These are phyloP conservation scores for Scomber colias DNA, from an alignment of 2,113 vertebrate species.

Conservation along the genomic window DNA sequence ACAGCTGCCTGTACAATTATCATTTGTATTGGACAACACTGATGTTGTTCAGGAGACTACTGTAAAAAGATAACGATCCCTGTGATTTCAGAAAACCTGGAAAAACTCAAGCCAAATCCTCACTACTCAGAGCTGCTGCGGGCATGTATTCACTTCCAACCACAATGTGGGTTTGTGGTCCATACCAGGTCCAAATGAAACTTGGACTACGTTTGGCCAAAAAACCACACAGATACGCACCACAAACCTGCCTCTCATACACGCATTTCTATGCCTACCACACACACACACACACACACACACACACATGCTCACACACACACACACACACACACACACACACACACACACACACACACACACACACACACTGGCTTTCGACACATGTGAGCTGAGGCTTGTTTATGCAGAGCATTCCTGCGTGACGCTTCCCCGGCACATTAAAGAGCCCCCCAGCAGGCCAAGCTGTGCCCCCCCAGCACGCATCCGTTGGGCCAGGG, in stretches of 20 bases:
- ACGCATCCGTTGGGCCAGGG: constrained; percentile 64
- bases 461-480: constrained; percentile 64
- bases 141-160: constrained; percentile 62
- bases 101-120: constrained; percentile 33
- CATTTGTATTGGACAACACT: constrained; percentile 14
- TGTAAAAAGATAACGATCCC: constrained; percentile 38
- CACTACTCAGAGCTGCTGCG: constrained; percentile 54
- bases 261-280: constrained; percentile 7
- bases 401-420: constrained; percentile 80
- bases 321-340: constrained; percentile 29
- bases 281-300: constrained; percentile 32
- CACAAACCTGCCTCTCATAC: constrained; percentile 1
- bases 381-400: constrained; percentile 67
- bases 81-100: constrained; percentile 38
- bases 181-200: constrained; percentile 41
- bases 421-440: constrained; percentile 70
- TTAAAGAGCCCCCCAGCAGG: constrained; percentile 74
- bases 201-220: constrained; percentile 49
- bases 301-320: constrained; percentile 12
- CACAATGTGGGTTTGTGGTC: constrained; percentile 59
- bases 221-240: constrained; percentile 50
- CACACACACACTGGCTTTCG: constrained; percentile 5
- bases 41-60: constrained; percentile 10
- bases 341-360: constrained; percentile 14
- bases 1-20: constrained; percentile 12